Percentiles rank a stretch among this genome's conserved stretches.
phyloP scores from a whole-genome alignment of 1,140 invertebrate genomes.

The Bombus turneri region DNA sequence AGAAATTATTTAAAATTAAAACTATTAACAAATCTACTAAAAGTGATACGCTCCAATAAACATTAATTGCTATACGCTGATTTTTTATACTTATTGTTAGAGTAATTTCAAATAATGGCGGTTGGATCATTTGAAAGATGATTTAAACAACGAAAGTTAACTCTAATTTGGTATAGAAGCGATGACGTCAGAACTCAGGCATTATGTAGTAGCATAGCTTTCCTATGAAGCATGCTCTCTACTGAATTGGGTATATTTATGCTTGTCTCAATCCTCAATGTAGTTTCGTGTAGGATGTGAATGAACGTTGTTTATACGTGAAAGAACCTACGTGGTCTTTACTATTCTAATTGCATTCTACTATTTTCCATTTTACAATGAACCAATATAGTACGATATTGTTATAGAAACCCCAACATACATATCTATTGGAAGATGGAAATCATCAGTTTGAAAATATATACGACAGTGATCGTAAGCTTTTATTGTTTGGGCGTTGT shows the following conservation, averaged over 20 bases:
- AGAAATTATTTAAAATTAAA: neutral
- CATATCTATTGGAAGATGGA: conserved; percentile 5
- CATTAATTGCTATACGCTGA: neutral
- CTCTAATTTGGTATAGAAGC: conserved; percentile 14
- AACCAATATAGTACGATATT: neutral
- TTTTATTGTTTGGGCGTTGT: conserved; percentile 84
- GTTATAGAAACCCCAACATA: neutral
- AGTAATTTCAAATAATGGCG: neutral
- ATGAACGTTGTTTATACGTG: neutral
- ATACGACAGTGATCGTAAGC: conserved; percentile 14
- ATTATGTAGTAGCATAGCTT: conserved; percentile 10
- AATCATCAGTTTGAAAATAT: neutral
- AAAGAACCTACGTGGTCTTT: neutral
- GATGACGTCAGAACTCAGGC: conserved; percentile 47
- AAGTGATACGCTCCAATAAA: neutral
- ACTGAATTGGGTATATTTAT: conserved; percentile 46
- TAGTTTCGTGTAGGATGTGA: neutral
- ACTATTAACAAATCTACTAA: neutral
- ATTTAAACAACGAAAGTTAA: conserved; percentile 22
- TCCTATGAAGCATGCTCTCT: neutral
- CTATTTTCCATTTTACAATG: neutral
- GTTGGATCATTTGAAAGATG: neutral
- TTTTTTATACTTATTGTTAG: neutral
- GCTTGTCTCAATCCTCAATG: neutral
- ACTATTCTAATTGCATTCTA: neutral